Conservation (phyloP, 2,113 vertebrate genomes). For the Anoplopoma fimbria region DNA sequence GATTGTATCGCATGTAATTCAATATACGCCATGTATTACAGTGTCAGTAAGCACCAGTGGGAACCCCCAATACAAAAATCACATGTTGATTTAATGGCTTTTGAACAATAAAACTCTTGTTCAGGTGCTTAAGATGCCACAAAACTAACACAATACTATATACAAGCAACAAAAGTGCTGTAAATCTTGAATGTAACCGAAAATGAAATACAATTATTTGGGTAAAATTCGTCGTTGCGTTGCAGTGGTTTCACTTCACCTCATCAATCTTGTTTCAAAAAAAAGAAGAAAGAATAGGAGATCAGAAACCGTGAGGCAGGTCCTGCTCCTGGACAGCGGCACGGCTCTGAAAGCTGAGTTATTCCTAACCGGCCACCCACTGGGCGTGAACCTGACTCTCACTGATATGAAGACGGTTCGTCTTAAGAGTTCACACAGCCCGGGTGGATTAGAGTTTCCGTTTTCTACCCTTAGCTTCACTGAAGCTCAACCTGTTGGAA, state of each 20-base stretch:
- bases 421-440: constrained; percentile 51
- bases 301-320: constrained; percentile 48
- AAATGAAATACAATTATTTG: background rate
- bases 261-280: constrained; percentile 32
- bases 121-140: constrained; percentile 2
- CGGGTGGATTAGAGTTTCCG: constrained; percentile 65
- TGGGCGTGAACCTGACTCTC: constrained; percentile 61
- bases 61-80: constrained; percentile 54
- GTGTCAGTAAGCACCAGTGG: constrained; percentile 29
- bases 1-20: constrained; percentile 58
- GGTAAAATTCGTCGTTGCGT: constrained; percentile 1
- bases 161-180: background rate
- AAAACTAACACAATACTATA: constrained; percentile 26
- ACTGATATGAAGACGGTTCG: constrained; percentile 54
- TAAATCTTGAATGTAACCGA: constrained; percentile 8
- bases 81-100: constrained; percentile 42
- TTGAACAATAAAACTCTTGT: constrained; percentile 43
- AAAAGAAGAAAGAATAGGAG: constrained; percentile 18
- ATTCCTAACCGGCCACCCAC: constrained; percentile 67
- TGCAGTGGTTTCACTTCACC: constrained; percentile 36
- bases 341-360: constrained; percentile 40
- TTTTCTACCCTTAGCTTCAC: constrained; percentile 66
- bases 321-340: constrained; percentile 36
- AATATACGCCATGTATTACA: constrained; percentile 10
- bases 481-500: constrained; percentile 65